Base-by-base conservation (phyloP, 92 coral and sea anemone genomes). In the Virgularia gustaviana region DNA sequence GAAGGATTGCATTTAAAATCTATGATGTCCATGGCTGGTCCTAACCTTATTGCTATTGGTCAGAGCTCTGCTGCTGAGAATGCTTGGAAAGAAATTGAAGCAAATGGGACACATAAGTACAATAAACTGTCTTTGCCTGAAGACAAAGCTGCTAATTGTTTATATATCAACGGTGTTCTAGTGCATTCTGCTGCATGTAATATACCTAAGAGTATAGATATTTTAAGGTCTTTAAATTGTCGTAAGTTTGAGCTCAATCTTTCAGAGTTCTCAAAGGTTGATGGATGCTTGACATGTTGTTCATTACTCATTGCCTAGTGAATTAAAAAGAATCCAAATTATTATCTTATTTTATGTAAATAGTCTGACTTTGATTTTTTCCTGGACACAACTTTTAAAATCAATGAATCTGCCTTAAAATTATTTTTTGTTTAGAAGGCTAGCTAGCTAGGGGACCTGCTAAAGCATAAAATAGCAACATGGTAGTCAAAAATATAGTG, bases 11-110 rank as follows among this genome's bases (percentile, higher is more conserved):
- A 92, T 72, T 63, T 92, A 2, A 92, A 87, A 54, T 86, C 85
- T 0, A 73, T 87, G 91, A 76, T 92, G 96, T 58, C 96, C 0
- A 92, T 92, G 96, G 82, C 71, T 2, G 94, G 94, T 0, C 87
- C 85, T 33, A 86, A 89, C 31, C 22, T 77, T 9, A 64, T 92
- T 1, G 80, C 71, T 0, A 70, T 86, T 16, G 90, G 94, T 27
- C 80, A 78, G 27, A 87, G 96, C 57, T 61, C 54, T 4, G 83
- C 52, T 15, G 91, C 88, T n/a, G 81, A 55, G 18, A 78, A 45
- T 0, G 87, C 87, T 6, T 89, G 88, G 94, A 52, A 43, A 8
- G 94, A 87, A 49, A 24, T 89, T 2, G 71, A 78, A 77, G 44
- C 65, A 7, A 82, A 85, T 38, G 94, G 88, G 1, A 87, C 79